A percentile compares a stretch with the other conserved stretches of the same genome.
phyloP scores from a whole-genome alignment of 2,797 vertebrate species.

The Eulemur albifrons region DNA sequence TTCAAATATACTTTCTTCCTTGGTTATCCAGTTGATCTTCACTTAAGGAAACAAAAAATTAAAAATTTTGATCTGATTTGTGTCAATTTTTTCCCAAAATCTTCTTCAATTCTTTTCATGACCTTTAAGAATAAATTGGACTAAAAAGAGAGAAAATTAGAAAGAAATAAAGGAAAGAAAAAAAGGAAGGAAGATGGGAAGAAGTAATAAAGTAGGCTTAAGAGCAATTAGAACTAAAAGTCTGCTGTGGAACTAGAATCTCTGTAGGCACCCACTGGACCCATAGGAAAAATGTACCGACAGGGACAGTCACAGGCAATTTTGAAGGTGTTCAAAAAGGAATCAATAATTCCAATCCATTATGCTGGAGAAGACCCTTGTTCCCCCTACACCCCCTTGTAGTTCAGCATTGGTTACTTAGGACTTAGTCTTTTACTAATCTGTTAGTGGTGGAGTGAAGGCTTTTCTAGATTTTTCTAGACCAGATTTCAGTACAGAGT shows the following conservation, averaged over 20 bases:
- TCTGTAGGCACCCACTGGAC: neutral
- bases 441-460: neutral
- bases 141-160: neutral
- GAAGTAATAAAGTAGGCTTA: neutral
- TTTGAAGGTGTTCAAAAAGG: neutral
- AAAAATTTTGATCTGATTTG: neutral
- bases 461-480: slow-evolving; percentile 11
- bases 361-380: neutral
- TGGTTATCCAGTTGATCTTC: neutral
- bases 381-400: neutral
- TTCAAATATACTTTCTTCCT: neutral
- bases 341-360: neutral
- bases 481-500: neutral
- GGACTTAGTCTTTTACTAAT: neutral
- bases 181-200: neutral
- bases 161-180: neutral
- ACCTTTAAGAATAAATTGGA: neutral
- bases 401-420: neutral
- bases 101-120: neutral
- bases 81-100: neutral
- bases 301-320: neutral
- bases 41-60: neutral
- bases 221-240: neutral
- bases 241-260: neutral
- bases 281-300: neutral